A percentile compares a stretch with the other conserved stretches of the same genome.
phyloP scores from a whole-genome alignment of 2,113 vertebrate genomes.

The Hirundichthys speculiger region DNA sequence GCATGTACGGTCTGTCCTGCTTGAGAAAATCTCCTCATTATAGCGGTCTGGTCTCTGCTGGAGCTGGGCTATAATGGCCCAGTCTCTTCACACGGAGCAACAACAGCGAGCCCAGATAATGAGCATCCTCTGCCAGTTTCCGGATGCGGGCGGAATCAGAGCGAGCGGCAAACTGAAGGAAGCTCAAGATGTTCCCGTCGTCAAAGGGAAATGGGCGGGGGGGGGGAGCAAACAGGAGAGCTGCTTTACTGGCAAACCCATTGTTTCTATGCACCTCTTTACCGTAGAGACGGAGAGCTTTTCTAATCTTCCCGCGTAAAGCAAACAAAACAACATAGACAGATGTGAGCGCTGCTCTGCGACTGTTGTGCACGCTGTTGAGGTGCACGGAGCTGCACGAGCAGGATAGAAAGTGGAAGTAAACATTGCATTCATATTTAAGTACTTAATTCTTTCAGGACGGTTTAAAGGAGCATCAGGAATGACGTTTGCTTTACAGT shows the following conservation, averaged over 20 bases:
- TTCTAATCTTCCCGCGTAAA: constrained; percentile 35
- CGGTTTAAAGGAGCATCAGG: too few species aligned
- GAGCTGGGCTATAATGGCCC: constrained; percentile 53
- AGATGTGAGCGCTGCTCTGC: not conserved
- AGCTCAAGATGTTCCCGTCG: constrained; percentile 53
- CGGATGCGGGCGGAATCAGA: constrained; percentile 45
- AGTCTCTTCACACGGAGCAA: constrained; percentile 47
- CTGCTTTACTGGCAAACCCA: constrained; percentile 42
- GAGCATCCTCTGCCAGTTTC: constrained; percentile 58
- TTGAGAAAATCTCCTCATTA: constrained; percentile 65
- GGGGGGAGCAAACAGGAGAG: constrained; percentile 28
- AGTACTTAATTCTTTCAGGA: not conserved
- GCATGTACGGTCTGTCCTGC: constrained; percentile 14
- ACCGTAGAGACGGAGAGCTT: constrained; percentile 17
- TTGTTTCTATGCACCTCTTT: constrained; percentile 45
- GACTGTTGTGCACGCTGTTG: constrained; percentile 39
- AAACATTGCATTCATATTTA: not conserved
- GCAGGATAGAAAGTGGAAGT: not conserved
- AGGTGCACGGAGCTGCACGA: not conserved
- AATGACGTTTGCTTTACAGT: too few species aligned
- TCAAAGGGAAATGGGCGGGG: constrained; percentile 34
- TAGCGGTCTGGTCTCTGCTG: constrained; percentile 44
- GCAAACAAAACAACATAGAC: constrained; percentile 36
- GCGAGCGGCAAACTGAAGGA: constrained; percentile 38
- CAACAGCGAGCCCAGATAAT: constrained; percentile 60